Base-by-base conservation (phyloP, 2,113 vertebrate species). In the Neolamprologus ventralis region DNA sequence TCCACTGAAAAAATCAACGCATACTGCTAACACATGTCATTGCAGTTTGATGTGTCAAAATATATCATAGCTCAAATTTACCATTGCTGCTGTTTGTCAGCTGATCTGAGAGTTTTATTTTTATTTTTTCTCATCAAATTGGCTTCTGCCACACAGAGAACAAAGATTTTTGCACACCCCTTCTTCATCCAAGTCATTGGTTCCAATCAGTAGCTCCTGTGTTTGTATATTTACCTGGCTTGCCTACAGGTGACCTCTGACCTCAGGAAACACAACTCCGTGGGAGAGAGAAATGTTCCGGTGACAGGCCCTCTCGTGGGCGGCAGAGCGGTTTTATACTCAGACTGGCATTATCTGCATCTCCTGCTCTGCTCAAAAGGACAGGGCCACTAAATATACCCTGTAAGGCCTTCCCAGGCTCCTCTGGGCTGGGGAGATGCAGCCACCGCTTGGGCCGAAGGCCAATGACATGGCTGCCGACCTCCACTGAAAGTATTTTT, bases 401-500 rank as follows among this genome's bases (percentile, higher is more conserved):
- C 95, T 93, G 78, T 51, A 37, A 93, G 94, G 95, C 94, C 95
- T 95, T 97, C 95, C 93, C 96, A 96, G 95, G 94, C 96, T 96
- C 93, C 94, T 96, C 92, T 93, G 88, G 93, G 95, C 91, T 95
- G 91, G 78, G 89, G 93, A 93, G 86, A 95, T 86, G 93, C 89
- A 83, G 95, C 95, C 94, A 89, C 95, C 75, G 85, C 88, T 93
- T 94, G 96, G 96, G 95, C 94, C 94, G 86, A 94, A 95, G 96
- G 95, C 95, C 96, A 97, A 96, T 95, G 96, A 95, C 96, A 97
- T 95, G 94, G 95, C 94, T 93, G 94, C 91, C 94, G 95, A 96
- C 96, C 95, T 97, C 95, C 96, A 94, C 90, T 92, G 94, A 96
- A 96, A 97, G 96, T 96, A 97, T 97, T 97, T 97, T 97, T 97